A percentile compares a stretch with the other conserved stretches of the same genome.
Conservation (phyloP, 1,140 invertebrate species). For the Penaeus chinensis region DNA sequence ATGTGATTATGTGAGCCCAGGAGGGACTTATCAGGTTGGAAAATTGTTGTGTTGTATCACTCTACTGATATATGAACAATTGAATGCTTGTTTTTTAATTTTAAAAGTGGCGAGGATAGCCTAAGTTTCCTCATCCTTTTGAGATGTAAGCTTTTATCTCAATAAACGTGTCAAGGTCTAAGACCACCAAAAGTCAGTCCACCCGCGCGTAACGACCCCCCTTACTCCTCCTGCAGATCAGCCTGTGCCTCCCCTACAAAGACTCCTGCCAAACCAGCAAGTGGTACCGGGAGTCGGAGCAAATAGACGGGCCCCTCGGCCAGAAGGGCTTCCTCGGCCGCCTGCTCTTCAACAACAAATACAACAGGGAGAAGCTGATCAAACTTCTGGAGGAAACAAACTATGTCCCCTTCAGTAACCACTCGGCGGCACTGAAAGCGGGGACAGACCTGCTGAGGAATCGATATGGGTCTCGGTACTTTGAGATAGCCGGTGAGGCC, state of each 20-base stretch:
- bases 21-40: too few species aligned
- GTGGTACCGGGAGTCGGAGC: not conserved
- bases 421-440: conserved; percentile 7
- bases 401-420: not conserved
- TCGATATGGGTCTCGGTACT: not conserved
- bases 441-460: not conserved
- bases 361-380: not conserved
- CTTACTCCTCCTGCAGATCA: not conserved
- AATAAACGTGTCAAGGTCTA: too few species aligned
- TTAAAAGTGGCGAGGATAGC: too few species aligned
- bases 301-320: not conserved
- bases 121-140: too few species aligned
- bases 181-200: too few species aligned
- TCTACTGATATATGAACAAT: too few species aligned
- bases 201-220: too few species aligned
- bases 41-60: too few species aligned
- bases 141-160: too few species aligned
- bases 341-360: not conserved
- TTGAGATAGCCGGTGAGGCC: not conserved
- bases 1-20: too few species aligned
- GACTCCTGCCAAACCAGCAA: not conserved
- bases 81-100: too few species aligned
- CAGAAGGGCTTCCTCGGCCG: not conserved
- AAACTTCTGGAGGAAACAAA: not conserved
- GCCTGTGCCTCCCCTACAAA: conserved; percentile 1